Evolutionary conservation across 2,888 invertebrate genomes (phyloP), one percentile per base, ranked within the genome.

Genomic region (Lydus trimaculatus): DNA sequence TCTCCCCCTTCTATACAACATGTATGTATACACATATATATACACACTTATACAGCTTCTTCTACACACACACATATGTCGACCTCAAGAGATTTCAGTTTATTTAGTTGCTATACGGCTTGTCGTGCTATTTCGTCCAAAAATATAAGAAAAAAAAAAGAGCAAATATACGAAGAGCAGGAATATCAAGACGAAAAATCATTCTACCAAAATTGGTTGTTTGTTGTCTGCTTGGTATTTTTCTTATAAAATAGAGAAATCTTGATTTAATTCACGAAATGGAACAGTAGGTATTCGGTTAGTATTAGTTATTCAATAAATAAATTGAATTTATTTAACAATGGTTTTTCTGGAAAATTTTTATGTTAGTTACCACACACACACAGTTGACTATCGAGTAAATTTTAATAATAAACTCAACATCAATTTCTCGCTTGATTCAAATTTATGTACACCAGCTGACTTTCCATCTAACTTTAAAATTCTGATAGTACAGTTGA

Each of bases 41-140:
- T 33, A 13, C 11, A n/a, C 17, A 43, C 39, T 48, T 48, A 2
- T 9, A 2, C 48, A 9, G 2, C 48, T 48, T 48, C 20, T 48
- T 43, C 43, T 5, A 43, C 17, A 20, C 20, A 43, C 20, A 48
- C 20, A 48, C 48, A 20, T 2, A 20, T 17, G 64, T n/a, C 52
- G 72, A 72, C 73, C 77, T 76, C 79, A 64, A 69, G 77, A 77
- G 79, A 75, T 68, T 76, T 73, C 73, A 75, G 75, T 74, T 76
- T 77, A 78, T 76, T 76, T 76, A 73, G 73, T 71, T 69, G 67
- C 74, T 68, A 65, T 65, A 62, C 66, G 70, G 69, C 72, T 67
- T 71, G 73, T 72, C 72, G 71, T 71, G 67, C 70, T 56, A 70
- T 65, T 67, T 66, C 48, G 48, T 63, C 65, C 63, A 62, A 65